phyloP scores from a whole-genome alignment of 2,888 invertebrate genomes.

The Pterostichus madidus region DNA sequence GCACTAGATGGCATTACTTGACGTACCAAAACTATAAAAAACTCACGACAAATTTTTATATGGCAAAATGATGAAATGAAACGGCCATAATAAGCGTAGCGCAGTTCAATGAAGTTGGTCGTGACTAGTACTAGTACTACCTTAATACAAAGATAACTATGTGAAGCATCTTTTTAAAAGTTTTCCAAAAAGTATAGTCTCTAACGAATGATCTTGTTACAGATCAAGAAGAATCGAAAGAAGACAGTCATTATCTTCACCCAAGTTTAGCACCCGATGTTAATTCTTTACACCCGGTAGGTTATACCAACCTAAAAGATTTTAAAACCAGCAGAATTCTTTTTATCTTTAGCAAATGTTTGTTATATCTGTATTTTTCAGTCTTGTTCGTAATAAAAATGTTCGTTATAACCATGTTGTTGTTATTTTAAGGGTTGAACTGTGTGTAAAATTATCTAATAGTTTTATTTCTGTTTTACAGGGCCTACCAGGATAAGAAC shows the following conservation, averaged over 20 bases:
- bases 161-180: no score
- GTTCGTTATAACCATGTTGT: conserved; percentile 19
- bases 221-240: conserved; percentile 78
- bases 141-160: no score
- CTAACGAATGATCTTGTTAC: conserved; percentile 64
- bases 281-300: conserved; percentile 82
- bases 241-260: conserved; percentile 87
- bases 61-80: no score
- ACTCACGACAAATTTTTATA: no score
- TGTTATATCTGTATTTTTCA: conserved; percentile 41
- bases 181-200: no score
- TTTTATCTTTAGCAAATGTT: background rate
- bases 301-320: conserved; percentile 79
- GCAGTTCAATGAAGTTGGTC: no score
- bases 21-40: no score
- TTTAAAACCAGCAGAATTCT: background rate
- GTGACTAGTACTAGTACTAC: no score
- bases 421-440: conserved; percentile 5
- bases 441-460: conserved; percentile 3
- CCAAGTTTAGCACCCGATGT: conserved; percentile 85
- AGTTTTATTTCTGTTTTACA: conserved; percentile 23
- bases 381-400: conserved; percentile 50
- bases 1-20: no score
- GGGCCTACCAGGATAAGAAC: background rate
- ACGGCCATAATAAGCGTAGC: no score